Percentiles rank a stretch among this genome's conserved stretches.
Evolutionary conservation across 1,140 invertebrate species (phyloP).

Genomic region (Brachionus rotundiformis): DNA sequence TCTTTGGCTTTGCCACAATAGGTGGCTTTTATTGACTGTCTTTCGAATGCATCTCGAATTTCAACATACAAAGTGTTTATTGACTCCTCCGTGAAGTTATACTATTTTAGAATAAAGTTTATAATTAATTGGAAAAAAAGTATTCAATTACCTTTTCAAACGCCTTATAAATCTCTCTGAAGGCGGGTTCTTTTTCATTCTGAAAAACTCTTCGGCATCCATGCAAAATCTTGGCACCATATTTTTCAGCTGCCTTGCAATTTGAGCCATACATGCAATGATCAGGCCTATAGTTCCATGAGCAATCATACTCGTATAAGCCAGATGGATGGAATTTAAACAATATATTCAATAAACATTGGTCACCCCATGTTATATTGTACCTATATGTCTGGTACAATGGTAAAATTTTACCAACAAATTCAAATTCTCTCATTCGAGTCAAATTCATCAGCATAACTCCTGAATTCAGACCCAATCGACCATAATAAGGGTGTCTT

Average conservation of each 20-base stretch:
- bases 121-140: too few relatives aligned
- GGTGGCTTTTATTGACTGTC: neutral
- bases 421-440: conserved; percentile 79
- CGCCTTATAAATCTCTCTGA: conserved; percentile 74
- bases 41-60: neutral
- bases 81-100: conserved; percentile 31
- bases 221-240: conserved; percentile 82
- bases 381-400: conserved; percentile 81
- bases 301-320: conserved; percentile 78
- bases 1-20: conserved; percentile 49
- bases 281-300: conserved; percentile 87
- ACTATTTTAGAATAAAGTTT: too few relatives aligned
- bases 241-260: conserved; percentile 73
- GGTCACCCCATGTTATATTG: conserved; percentile 92
- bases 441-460: conserved; percentile 97
- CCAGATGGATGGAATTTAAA: conserved; percentile 86
- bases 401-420: conserved; percentile 78
- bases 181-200: conserved; percentile 80
- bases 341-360: conserved; percentile 93
- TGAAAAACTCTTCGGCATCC: conserved; percentile 83
- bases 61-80: neutral
- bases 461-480: conserved; percentile 84
- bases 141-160: conserved; percentile 74
- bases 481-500: conserved; percentile 85
- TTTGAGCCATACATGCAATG: conserved; percentile 88